Evolutionary conservation across 2,797 vertebrate genomes (phyloP).

Genomic region (Sitta carolinensis): DNA sequence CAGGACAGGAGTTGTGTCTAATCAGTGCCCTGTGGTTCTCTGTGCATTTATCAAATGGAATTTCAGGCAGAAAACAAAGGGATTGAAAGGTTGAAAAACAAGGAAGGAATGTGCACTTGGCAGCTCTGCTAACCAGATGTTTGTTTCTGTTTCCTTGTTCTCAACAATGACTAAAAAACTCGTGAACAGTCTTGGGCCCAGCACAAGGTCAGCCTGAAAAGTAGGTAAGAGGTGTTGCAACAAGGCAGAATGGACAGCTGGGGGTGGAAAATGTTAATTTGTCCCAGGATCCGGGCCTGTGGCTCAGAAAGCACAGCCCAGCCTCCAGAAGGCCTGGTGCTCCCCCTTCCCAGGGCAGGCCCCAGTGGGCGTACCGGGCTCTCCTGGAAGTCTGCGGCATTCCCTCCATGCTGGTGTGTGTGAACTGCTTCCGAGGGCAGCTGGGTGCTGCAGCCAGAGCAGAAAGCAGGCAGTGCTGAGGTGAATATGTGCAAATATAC

Average conservation of each 20-base stretch:
- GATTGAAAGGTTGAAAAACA: slow-evolving; percentile 61
- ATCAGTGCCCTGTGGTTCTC: slow-evolving; percentile 41
- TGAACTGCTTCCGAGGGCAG: slow-evolving; percentile 24
- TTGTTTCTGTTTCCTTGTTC: slow-evolving; percentile 54
- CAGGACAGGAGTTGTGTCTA: not conserved
- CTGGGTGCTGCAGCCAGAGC: not conserved
- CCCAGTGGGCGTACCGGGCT: not conserved
- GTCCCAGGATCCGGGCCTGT: not conserved
- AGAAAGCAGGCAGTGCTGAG: not conserved
- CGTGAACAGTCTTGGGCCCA: slow-evolving; percentile 32
- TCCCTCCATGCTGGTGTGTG: not conserved
- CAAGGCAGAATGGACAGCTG: slow-evolving; percentile 15
- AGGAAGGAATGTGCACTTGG: slow-evolving; percentile 56
- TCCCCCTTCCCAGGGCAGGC: not conserved
- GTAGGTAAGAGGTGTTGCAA: slow-evolving; percentile 65
- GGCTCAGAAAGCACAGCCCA: not conserved
- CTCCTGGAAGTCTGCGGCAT: not conserved
- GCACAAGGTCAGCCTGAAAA: slow-evolving; percentile 40
- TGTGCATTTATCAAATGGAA: slow-evolving; percentile 29
- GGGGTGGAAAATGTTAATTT: slow-evolving; percentile 52
- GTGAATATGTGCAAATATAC: fast-evolving
- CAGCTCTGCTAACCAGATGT: slow-evolving; percentile 69
- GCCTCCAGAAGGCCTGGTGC: not conserved
- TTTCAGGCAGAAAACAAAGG: slow-evolving; percentile 60
- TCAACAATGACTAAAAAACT: slow-evolving; percentile 60